A percentile compares a stretch with the other conserved stretches of the same genome.
Evolutionary conservation across 1,140 invertebrate species (phyloP).

Genomic region (Drosophila simulans): DNA sequence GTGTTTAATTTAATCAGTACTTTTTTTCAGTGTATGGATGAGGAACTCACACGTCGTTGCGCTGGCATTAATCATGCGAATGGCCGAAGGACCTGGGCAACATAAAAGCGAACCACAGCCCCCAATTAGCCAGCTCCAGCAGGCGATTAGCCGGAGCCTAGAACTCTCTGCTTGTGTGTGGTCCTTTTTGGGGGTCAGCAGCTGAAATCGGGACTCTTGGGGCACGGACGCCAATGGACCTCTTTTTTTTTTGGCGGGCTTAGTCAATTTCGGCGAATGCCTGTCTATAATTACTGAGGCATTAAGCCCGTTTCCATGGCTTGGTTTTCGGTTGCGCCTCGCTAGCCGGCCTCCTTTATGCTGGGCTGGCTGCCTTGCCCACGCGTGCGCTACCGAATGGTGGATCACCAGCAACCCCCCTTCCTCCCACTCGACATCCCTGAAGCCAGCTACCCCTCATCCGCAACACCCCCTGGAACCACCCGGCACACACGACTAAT

Average conservation of each 20-base stretch:
- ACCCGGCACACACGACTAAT: slow-evolving; percentile 63
- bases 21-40: slow-evolving; percentile 13
- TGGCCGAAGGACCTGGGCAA: slow-evolving; percentile 27
- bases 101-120: slow-evolving; percentile 32
- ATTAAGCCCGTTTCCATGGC: slow-evolving; percentile 77
- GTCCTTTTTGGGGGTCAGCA: slow-evolving; percentile 40
- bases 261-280: slow-evolving; percentile 50
- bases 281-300: slow-evolving; percentile 74
- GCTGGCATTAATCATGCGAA: slow-evolving; percentile 74
- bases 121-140: slow-evolving; percentile 63
- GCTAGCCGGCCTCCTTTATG: slow-evolving; percentile 79
- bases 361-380: slow-evolving; percentile 69
- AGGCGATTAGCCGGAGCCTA: slow-evolving; percentile 49
- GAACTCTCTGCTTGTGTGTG: slow-evolving; percentile 51
- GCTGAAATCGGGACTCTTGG: slow-evolving; percentile 5
- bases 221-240: neutral
- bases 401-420: slow-evolving; percentile 15
- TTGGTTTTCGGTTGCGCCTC: slow-evolving; percentile 77
- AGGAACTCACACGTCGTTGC: slow-evolving; percentile 75
- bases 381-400: slow-evolving; percentile 74
- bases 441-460: neutral
- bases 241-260: slow-evolving; percentile 20
- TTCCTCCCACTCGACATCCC: neutral
- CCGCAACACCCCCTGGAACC: slow-evolving; percentile 13
- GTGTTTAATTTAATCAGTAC: no score